A percentile compares a stretch with the other conserved stretches of the same genome.
phyloP scores from a whole-genome alignment of 2,113 vertebrate genomes.

The Thinocorus orbignyianus region DNA sequence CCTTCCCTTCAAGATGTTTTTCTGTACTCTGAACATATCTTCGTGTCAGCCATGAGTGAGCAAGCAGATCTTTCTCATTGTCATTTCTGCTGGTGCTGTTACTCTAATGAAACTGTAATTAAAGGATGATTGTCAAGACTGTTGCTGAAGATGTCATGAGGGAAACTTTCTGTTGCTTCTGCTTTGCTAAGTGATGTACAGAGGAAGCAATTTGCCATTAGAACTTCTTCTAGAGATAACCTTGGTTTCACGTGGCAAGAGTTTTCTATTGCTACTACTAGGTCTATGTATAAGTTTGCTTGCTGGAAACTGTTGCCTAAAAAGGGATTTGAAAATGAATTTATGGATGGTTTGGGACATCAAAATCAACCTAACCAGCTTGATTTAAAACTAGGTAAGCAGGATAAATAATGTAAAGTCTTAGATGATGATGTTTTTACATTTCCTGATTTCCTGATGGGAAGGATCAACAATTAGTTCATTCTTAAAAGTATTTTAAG shows the following conservation, averaged over 20 bases:
- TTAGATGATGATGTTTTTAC: not conserved
- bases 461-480: not conserved
- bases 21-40: not conserved
- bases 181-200: not conserved
- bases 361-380: not conserved
- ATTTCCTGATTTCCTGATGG: not conserved
- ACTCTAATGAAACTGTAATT: not conserved
- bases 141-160: not conserved
- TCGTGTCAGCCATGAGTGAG: not conserved
- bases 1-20: not conserved
- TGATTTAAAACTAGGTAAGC: not conserved
- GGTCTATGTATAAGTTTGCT: not conserved
- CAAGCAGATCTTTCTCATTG: not conserved
- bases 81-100: not conserved
- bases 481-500: not conserved
- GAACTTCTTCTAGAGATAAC: not conserved
- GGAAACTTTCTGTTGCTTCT: not conserved
- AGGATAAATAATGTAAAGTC: not conserved
- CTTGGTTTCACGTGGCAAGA: not conserved
- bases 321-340: not conserved
- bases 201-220: not conserved
- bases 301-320: not conserved
- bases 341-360: not conserved
- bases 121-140: not conserved
- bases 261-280: not conserved